phyloP scores from a whole-genome alignment of 2,113 vertebrate genomes.

The Ictidomys tridecemlineatus region DNA sequence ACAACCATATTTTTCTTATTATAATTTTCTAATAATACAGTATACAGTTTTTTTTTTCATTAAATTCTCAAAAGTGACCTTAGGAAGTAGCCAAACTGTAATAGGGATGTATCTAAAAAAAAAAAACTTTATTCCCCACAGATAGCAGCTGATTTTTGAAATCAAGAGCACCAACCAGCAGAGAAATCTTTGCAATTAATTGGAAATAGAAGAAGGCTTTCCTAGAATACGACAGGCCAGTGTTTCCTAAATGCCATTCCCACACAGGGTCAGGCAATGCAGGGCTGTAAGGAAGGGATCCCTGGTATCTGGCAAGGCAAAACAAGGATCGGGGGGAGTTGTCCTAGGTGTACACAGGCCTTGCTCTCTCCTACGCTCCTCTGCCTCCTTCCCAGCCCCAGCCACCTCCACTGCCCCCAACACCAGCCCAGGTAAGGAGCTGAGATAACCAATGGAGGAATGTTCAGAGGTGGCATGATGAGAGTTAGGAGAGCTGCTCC shows the following conservation, averaged over 20 bases:
- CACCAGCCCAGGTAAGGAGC: neutral
- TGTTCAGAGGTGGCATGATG: too few relatives aligned
- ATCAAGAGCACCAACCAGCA: neutral
- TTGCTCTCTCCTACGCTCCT: neutral
- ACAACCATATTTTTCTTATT: neutral
- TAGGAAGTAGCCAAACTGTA: neutral
- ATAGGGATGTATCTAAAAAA: too few relatives aligned
- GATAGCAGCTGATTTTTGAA: neutral
- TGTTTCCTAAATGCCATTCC: neutral
- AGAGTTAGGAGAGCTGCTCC: too few relatives aligned
- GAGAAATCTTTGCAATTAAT: neutral
- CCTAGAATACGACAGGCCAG: neutral
- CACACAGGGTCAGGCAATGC: neutral
- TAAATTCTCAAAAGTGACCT: constrained; percentile 26
- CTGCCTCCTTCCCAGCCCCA: neutral
- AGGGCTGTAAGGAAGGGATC: neutral
- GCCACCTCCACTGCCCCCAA: rapidly evolving
- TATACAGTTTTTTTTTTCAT: constrained; percentile 33
- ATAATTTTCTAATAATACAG: neutral
- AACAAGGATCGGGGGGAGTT: neutral
- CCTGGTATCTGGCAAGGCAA: neutral
- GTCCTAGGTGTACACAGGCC: too few relatives aligned
- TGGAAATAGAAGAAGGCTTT: neutral
- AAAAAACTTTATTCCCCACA: neutral
- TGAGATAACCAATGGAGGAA: neutral